A percentile compares a stretch with the other conserved stretches of the same genome.
Conservation (phyloP, 2,797 vertebrate species). For the Iguana delicatissima region DNA sequence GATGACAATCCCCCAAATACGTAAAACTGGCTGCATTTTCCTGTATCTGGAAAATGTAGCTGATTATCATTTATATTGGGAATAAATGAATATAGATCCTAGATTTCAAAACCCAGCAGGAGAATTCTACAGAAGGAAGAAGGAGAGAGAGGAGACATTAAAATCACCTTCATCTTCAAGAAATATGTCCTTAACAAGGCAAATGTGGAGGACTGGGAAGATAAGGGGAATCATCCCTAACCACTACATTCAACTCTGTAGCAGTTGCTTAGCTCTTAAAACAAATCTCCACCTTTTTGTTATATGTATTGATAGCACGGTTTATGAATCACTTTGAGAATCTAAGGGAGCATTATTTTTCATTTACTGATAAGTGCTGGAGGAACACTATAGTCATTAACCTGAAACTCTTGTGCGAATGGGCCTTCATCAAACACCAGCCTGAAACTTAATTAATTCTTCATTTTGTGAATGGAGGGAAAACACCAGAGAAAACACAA, state of each 20-base stretch:
- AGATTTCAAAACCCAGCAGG: not conserved
- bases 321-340: not conserved
- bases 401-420: too few relatives aligned
- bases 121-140: not conserved
- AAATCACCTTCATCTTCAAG: too few relatives aligned
- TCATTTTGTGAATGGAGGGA: not conserved
- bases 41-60: too few relatives aligned
- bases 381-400: not conserved
- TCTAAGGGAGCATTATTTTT: not conserved
- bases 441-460: constrained; percentile 7
- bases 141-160: too few relatives aligned
- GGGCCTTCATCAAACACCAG: not conserved
- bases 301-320: not conserved
- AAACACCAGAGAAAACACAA: not conserved
- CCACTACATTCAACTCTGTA: not conserved
- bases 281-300: not conserved
- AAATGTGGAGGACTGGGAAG: not conserved
- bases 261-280: not conserved
- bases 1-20: not conserved
- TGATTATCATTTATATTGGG: too few relatives aligned
- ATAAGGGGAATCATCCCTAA: not conserved
- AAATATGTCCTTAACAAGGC: not conserved
- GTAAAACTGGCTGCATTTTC: not conserved
- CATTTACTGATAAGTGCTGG: not conserved
- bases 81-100: not conserved